Percentiles rank a stretch among this genome's conserved stretches.
phyloP scores from a whole-genome alignment of 2,888 invertebrate species.

The Dynastes maya region DNA sequence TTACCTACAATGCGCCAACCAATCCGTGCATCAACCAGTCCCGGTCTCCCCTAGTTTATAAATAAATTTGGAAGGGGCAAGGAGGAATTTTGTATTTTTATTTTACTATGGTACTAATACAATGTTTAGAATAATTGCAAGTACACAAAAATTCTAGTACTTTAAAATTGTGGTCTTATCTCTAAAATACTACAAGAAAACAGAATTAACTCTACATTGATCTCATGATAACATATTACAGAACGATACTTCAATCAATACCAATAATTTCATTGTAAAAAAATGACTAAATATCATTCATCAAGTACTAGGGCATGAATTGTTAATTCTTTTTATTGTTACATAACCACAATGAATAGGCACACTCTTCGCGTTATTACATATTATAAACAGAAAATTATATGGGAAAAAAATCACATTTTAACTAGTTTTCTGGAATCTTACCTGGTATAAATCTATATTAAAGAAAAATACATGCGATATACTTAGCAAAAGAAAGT shows the following conservation, averaged over 20 bases:
- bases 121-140: no score
- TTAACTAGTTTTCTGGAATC: neutral
- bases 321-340: conserved; percentile 25
- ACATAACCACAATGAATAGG: conserved; percentile 5
- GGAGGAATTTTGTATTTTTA: no score
- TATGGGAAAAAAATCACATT: neutral
- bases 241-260: neutral
- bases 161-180: no score
- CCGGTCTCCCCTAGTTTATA: no score
- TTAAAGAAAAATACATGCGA: conserved; percentile 1
- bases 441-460: conserved; percentile 13
- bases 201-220: neutral
- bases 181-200: no score
- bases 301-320: conserved; percentile 25
- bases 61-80: no score
- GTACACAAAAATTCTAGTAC: no score
- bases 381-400: neutral
- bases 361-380: neutral
- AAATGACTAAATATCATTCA: conserved; percentile 12
- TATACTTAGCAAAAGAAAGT: conserved; percentile 25
- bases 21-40: no score
- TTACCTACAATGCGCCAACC: no score
- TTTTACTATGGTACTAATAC: no score
- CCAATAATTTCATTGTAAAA: neutral
- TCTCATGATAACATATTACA: conserved; percentile 5